phyloP scores from a whole-genome alignment of 1,140 invertebrate genomes.

The Calosoma granatense region DNA sequence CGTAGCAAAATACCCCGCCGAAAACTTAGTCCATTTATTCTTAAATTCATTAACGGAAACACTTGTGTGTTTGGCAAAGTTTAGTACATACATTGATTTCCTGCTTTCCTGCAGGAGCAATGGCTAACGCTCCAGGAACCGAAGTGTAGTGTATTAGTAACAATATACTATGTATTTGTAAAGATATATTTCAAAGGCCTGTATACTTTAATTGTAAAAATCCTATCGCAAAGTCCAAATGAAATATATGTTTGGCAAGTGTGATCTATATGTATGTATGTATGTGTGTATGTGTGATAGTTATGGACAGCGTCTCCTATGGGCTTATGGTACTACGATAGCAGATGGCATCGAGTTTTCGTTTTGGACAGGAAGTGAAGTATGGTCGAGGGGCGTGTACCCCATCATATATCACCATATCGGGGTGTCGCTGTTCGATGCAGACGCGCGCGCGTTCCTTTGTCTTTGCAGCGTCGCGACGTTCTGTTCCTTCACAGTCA shows the following conservation, averaged over 20 bases:
- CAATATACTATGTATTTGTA: too few species aligned
- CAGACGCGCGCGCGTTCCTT: neutral
- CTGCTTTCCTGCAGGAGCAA: neutral
- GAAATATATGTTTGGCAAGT: too few species aligned
- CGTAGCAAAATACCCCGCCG: neutral
- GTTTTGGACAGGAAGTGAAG: neutral
- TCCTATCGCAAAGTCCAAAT: too few species aligned
- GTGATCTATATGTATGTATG: neutral
- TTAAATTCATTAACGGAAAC: constrained; percentile 1
- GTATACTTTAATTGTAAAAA: too few species aligned
- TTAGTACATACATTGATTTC: neutral
- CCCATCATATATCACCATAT: neutral
- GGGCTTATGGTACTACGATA: too few species aligned
- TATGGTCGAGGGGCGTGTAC: neutral
- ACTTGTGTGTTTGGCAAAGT: neutral
- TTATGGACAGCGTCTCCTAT: too few species aligned
- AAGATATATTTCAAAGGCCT: too few species aligned
- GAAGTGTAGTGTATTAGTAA: too few species aligned
- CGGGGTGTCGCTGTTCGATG: neutral
- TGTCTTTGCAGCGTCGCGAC: neutral
- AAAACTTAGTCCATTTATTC: neutral
- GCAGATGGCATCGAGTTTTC: neutral
- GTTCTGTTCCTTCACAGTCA: neutral
- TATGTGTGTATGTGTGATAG: neutral
- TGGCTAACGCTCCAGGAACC: too few species aligned